These are phyloP conservation scores for Holacanthus passer DNA, from an alignment of 2,113 vertebrate genomes.

Conservation along the genomic window DNA sequence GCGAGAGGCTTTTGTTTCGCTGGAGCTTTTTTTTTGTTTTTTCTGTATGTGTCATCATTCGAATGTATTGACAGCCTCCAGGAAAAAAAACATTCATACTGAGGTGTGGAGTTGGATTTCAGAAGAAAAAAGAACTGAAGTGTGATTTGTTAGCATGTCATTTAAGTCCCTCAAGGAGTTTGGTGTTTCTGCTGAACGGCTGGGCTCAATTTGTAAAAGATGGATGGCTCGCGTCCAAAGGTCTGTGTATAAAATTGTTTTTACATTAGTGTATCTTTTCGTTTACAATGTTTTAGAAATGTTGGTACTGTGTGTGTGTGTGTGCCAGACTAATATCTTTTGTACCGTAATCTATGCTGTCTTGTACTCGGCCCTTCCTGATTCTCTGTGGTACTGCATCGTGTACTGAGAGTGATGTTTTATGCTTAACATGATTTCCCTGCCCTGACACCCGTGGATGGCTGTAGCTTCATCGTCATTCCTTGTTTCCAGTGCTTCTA, in stretches of 20 bases:
- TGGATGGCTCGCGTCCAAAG: conserved; percentile 84
- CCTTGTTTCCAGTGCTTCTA: background rate
- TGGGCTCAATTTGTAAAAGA: conserved; percentile 82
- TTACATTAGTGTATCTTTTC: conserved; percentile 44
- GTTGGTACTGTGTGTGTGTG: background rate
- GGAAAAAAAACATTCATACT: conserved; percentile 1
- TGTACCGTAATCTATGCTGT: background rate
- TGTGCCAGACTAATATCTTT: background rate
- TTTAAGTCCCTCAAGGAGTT: conserved; percentile 83
- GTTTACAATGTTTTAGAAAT: conserved; percentile 5
- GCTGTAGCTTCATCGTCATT: conserved; percentile 1
- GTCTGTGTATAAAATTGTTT: conserved; percentile 75
- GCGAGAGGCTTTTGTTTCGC: conserved; percentile 53
- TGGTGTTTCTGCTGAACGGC: conserved; percentile 82
- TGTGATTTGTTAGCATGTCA: conserved; percentile 79
- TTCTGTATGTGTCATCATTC: conserved; percentile 35
- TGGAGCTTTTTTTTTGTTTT: conserved; percentile 7
- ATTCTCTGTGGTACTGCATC: background rate
- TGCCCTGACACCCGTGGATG: background rate
- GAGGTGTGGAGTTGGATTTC: conserved; percentile 56
- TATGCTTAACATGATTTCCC: conserved; percentile 3
- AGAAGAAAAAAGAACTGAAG: conserved; percentile 37
- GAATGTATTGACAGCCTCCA: conserved; percentile 50
- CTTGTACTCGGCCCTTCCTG: background rate
- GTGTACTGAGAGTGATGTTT: background rate